Percentiles rank a stretch among this genome's conserved stretches.
phyloP scores from a whole-genome alignment of 1,140 invertebrate species.

The Drosophila lacteicornis region DNA sequence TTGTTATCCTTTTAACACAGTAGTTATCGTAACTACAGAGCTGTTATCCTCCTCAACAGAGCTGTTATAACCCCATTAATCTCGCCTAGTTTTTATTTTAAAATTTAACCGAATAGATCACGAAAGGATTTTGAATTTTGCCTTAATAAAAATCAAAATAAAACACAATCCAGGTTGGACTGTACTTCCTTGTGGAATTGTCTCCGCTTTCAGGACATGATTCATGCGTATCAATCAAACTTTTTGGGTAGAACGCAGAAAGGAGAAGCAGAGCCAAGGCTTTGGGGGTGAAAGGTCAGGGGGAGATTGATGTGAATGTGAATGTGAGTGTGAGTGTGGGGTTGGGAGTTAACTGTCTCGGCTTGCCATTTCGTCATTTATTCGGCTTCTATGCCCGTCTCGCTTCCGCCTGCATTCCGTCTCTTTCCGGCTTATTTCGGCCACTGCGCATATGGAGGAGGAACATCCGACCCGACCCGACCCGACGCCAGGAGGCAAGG shows the following conservation, averaged over 20 bases:
- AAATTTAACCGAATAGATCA: not conserved
- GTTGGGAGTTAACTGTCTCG: conserved; percentile 31
- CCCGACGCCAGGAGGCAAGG: not conserved
- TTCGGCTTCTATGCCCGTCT: conserved; percentile 44
- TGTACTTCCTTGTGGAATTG: conserved; percentile 43
- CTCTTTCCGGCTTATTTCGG: conserved; percentile 32
- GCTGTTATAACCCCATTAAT: not conserved
- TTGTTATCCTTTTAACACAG: not conserved
- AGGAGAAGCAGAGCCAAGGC: not conserved
- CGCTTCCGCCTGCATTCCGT: conserved; percentile 16
- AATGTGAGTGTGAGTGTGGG: not conserved
- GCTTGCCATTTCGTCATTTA: conserved; percentile 53
- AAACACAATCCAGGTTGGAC: not conserved
- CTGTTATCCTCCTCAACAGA: not conserved
- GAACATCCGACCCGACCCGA: not conserved
- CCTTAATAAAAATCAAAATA: too few species aligned
- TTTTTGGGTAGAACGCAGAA: conserved; percentile 46
- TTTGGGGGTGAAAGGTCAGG: conserved; percentile 18
- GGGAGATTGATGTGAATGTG: conserved; percentile 2
- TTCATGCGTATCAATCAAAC: conserved; percentile 78
- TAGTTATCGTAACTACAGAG: not conserved
- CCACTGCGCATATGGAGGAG: conserved; percentile 32
- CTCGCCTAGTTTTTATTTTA: too few species aligned
- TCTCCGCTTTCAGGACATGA: conserved; percentile 32
- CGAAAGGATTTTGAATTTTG: not conserved